phyloP scores from a whole-genome alignment of 2,113 vertebrate genomes.

The Pollachius pollachius region DNA sequence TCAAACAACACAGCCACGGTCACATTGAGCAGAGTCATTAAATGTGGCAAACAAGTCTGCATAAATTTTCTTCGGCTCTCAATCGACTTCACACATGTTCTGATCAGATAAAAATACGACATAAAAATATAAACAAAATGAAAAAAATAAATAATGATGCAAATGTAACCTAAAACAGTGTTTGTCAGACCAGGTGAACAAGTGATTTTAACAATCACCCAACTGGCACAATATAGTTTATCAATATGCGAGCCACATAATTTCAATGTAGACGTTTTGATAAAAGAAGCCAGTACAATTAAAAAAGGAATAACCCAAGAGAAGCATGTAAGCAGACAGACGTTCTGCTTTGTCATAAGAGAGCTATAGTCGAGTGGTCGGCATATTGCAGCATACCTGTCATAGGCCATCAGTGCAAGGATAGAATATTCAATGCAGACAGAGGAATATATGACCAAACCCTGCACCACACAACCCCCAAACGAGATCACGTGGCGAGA shows the following conservation, averaged over 20 bases:
- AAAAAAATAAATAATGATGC: background rate
- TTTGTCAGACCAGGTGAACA: conserved; percentile 1
- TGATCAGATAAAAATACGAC: conserved; percentile 6
- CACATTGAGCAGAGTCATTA: background rate
- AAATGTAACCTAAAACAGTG: conserved; percentile 2
- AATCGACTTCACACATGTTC: conserved; percentile 2
- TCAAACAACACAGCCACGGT: conserved; percentile 12
- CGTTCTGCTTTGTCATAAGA: conserved; percentile 10
- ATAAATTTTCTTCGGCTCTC: conserved; percentile 4
- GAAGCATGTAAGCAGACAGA: conserved; percentile 9
- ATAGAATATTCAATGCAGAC: conserved; percentile 13
- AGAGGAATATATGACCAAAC: conserved; percentile 14
- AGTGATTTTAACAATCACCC: conserved; percentile 10
- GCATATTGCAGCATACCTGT: conserved; percentile 31
- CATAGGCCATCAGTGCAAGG: conserved; percentile 18
- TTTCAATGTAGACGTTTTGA: background rate
- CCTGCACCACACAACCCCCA: conserved; percentile 19
- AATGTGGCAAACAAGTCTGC: conserved; percentile 12
- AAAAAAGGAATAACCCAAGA: conserved; percentile 1
- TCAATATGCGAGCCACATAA: conserved; percentile 14
- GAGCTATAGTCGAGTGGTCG: conserved; percentile 21
- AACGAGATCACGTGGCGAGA: conserved; percentile 8
- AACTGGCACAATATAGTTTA: conserved; percentile 23
- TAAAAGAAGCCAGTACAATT: background rate
- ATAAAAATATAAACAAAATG: background rate